Base-by-base conservation (phyloP, 2,113 vertebrate species). In the Brachypodius melanocephalos region DNA sequence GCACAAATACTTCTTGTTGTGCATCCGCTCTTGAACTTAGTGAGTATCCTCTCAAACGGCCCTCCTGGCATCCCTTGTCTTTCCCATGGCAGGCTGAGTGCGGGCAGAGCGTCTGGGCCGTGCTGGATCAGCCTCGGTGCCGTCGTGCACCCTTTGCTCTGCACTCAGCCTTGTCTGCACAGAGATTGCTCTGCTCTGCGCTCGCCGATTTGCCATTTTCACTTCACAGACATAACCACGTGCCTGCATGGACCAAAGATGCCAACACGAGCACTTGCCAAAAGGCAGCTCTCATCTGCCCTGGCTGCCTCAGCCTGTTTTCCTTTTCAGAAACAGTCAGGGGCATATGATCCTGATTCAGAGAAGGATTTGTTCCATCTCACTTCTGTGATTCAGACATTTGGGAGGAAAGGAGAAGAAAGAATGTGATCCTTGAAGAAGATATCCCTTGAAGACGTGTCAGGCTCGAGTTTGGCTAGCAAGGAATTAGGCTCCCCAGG, bases 301-400 rank as follows among this genome's bases (percentile, higher is more conserved):
- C 55, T 58, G 82, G 63, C 85, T 92, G 79, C 82, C 58, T 88
- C 46, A 76, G 67, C 26, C 38, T 78, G 46, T 89, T 92, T 85
- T 80, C 36, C 67, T 86, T 83, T 80, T 36, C 80, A 82, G 48
- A 87, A 74, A 28, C 65, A 67, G 58, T 86, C 40, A 86, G 51
- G 42, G 76, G 17, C 88, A 78, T 86, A 59, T 74, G 88, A 90
- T 84, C 36, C 36, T 92, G 79, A 92, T 88, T 92, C 85, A 95
- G 79, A 66, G 61, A 57, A 62, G 28, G 43, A 51, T 81, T 89
- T 86, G 19, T 90, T 79, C 76, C 3, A 2, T 88, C 76, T 84
- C 59, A 40, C 29, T 51, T 45, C 17, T 43, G 15, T 77, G 85
- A 86, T 85, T 95, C 90, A 92, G 63, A 34, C 45, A 10, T 67